Evolutionary conservation across 2,888 invertebrate genomes (phyloP).

Genomic region (Volucella zonaria): DNA sequence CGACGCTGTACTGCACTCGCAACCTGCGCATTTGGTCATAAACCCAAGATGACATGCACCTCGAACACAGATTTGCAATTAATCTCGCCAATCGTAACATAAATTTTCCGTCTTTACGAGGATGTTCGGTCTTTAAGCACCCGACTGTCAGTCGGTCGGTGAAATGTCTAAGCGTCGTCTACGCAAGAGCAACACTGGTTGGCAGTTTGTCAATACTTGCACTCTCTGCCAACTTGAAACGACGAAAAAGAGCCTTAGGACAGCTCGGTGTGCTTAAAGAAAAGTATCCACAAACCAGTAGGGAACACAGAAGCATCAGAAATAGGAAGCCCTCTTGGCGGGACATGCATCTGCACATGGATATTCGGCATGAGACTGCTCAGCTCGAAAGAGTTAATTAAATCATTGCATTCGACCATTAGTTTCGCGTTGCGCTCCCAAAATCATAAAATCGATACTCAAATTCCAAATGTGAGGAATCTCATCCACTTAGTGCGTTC

Average conservation of each 20-base stretch:
- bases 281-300: constrained; percentile 41
- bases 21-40: constrained; percentile 39
- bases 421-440: constrained; percentile 74
- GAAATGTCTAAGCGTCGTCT: not conserved
- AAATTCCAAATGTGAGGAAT: constrained; percentile 52
- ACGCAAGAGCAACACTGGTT: constrained; percentile 27
- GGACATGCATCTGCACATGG: constrained; percentile 31
- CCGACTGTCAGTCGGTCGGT: constrained; percentile 42
- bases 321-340: constrained; percentile 53
- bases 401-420: constrained; percentile 73
- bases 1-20: constrained; percentile 43
- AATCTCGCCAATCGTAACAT: constrained; percentile 73
- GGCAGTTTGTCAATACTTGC: constrained; percentile 54
- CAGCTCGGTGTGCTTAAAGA: constrained; percentile 31
- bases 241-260: constrained; percentile 50
- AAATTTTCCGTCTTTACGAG: constrained; percentile 68
- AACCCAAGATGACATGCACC: constrained; percentile 70
- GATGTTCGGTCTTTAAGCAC: constrained; percentile 55
- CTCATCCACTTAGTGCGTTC: constrained; percentile 20
- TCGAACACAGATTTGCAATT: constrained; percentile 74
- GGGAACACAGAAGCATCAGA: constrained; percentile 70
- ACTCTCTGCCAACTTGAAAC: constrained; percentile 40
- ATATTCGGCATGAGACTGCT: not conserved
- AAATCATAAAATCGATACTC: constrained; percentile 71
- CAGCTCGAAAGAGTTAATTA: constrained; percentile 54